Evolutionary conservation across 1,140 invertebrate genomes (phyloP).

Genomic region (Anadara kagoshimensis): DNA sequence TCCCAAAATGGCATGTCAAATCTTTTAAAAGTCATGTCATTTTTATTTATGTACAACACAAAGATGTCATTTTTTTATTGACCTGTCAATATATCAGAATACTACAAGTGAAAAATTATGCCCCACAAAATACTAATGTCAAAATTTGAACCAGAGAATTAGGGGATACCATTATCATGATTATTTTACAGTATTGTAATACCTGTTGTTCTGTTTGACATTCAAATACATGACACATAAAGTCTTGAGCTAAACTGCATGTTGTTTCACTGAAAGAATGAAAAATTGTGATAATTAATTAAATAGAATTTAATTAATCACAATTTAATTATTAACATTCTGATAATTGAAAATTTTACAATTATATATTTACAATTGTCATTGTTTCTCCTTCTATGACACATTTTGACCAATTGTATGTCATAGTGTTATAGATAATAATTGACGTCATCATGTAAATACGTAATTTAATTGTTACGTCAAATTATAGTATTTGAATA

Average conservation of each 20-base stretch:
- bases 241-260: constrained; percentile 77
- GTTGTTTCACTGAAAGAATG: constrained; percentile 76
- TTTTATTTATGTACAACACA: background rate
- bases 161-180: background rate
- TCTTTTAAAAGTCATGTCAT: background rate
- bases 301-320: too few species aligned
- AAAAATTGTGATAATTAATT: too few species aligned
- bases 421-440: too few species aligned
- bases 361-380: too few species aligned
- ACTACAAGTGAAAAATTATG: background rate
- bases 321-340: too few species aligned
- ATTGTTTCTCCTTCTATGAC: too few species aligned
- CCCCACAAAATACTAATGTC: background rate
- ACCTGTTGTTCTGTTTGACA: constrained; percentile 74
- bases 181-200: constrained; percentile 18
- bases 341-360: too few species aligned
- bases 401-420: too few species aligned
- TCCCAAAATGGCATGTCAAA: background rate
- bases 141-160: background rate
- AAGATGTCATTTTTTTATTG: too few species aligned
- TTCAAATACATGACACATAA: constrained; percentile 78
- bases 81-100: background rate
- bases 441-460: too few species aligned
- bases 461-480: too few species aligned
- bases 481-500: too few species aligned